Evolutionary conservation across 1,140 invertebrate species (phyloP).

Genomic region (Leptopilina boulardi): DNA sequence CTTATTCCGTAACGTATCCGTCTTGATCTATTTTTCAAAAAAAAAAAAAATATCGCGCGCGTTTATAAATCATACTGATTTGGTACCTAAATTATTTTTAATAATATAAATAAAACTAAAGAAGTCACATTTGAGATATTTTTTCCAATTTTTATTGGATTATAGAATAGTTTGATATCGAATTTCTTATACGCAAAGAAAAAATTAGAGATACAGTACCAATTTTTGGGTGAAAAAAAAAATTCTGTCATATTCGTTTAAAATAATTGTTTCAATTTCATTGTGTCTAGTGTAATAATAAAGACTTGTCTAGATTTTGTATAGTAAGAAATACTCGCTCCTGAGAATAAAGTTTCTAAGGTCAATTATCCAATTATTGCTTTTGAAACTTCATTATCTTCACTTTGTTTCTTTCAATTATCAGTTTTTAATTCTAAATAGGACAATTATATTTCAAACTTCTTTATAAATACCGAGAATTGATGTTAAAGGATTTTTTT

Average conservation of each 20-base stretch:
- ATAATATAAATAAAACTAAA: constrained; percentile 48
- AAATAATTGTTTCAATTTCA: neutral
- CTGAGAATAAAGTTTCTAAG: constrained; percentile 17
- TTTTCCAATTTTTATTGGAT: constrained; percentile 47
- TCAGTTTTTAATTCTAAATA: too few relatives aligned
- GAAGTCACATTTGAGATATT: constrained; percentile 36
- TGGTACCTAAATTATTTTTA: constrained; percentile 63
- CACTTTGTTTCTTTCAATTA: too few relatives aligned
- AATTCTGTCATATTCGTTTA: neutral
- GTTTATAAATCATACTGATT: constrained; percentile 52
- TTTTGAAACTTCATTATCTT: constrained; percentile 29
- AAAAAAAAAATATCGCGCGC: constrained; percentile 16
- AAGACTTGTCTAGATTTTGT: constrained; percentile 9
- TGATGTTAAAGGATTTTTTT: too few relatives aligned
- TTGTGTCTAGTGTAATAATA: constrained; percentile 2
- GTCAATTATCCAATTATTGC: constrained; percentile 22
- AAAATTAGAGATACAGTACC: neutral
- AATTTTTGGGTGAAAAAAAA: neutral
- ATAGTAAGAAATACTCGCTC: neutral
- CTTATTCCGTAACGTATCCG: constrained; percentile 43
- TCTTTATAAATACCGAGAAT: too few relatives aligned
- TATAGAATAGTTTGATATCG: neutral
- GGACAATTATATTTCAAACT: too few relatives aligned
- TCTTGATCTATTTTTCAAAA: constrained; percentile 34
- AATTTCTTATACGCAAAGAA: neutral